Evolutionary conservation across 2,888 invertebrate genomes (phyloP).

Genomic region (Hartigia nigra): DNA sequence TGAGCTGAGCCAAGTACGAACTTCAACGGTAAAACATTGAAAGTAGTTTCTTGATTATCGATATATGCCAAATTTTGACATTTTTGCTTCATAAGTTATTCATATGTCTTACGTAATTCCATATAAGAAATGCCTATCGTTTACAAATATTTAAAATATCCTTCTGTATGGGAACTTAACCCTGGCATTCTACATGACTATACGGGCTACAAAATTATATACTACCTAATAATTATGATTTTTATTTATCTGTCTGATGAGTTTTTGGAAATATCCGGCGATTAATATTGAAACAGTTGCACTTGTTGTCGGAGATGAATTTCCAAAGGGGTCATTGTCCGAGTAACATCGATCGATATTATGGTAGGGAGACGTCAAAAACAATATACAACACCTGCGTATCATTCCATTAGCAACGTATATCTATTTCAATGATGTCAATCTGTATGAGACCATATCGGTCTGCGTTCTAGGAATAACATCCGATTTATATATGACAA

Average conservation of each 20-base stretch:
- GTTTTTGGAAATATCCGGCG: not conserved
- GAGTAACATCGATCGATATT: not conserved
- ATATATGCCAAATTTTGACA: no score
- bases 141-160: no score
- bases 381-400: not conserved
- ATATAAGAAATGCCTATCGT: no score
- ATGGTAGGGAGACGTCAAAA: not conserved
- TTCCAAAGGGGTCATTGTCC: not conserved
- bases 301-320: not conserved
- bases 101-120: no score
- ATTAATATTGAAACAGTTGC: not conserved
- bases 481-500: not conserved
- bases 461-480: not conserved
- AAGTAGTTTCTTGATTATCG: no score
- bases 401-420: not conserved
- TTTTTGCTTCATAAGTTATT: no score
- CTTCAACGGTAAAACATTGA: no score
- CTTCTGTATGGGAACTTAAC: no score
- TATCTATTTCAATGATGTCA: not conserved
- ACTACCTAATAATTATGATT: no score
- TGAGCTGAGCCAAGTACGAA: no score
- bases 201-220: no score
- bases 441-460: not conserved
- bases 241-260: not conserved
- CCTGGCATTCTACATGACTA: no score